Conservation (phyloP, 2,113 vertebrate species). For the Leuciscus idus region DNA sequence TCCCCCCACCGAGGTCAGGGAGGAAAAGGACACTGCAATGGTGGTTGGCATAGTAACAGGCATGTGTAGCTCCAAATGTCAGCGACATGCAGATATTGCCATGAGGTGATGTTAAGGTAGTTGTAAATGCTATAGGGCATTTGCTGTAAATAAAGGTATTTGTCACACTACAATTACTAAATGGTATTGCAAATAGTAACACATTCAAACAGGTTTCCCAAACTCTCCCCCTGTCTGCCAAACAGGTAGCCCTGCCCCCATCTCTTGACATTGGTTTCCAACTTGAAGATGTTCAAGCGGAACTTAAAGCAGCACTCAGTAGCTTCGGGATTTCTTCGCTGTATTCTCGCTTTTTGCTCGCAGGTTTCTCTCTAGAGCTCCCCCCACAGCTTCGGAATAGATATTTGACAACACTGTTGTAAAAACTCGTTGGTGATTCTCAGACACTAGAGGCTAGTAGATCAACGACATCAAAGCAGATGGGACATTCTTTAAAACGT, state of each 20-base stretch:
- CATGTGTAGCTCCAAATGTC: conserved; percentile 19
- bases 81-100: conserved; percentile 49
- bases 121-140: conserved; percentile 50
- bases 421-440: too few relatives aligned
- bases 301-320: too few relatives aligned
- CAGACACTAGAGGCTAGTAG: too few relatives aligned
- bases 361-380: too few relatives aligned
- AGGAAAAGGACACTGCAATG: conserved; percentile 1
- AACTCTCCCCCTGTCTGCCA: background rate
- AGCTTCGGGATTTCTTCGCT: too few relatives aligned
- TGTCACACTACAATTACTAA: background rate
- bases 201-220: background rate
- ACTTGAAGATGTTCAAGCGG: background rate
- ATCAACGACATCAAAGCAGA: too few relatives aligned
- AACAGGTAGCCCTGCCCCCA: background rate
- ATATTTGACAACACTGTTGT: too few relatives aligned
- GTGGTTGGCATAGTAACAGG: conserved; percentile 54
- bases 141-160: conserved; percentile 15
- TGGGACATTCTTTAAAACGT: too few relatives aligned
- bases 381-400: too few relatives aligned
- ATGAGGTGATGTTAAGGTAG: conserved; percentile 45
- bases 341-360: too few relatives aligned
- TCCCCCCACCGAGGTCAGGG: conserved; percentile 63
- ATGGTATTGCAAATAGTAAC: background rate
- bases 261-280: too few relatives aligned